Conservation (phyloP, 2,113 vertebrate species). For the Psittacara wagleri region DNA sequence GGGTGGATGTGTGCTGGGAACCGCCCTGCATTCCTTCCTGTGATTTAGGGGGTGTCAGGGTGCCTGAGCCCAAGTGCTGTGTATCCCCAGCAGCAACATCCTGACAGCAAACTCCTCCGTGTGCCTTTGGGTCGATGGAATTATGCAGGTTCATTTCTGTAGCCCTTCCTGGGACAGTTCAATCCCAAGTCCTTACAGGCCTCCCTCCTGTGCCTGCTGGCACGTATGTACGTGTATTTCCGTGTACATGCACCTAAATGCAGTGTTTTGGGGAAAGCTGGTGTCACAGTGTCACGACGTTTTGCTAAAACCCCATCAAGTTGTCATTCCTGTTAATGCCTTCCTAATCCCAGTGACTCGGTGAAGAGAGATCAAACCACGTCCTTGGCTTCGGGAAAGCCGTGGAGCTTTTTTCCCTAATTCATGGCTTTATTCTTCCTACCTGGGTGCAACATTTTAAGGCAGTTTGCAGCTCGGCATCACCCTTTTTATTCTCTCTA, state of each 20-base stretch:
- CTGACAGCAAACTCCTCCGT: neutral
- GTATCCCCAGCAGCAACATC: neutral
- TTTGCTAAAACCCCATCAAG: neutral
- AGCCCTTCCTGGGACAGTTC: neutral
- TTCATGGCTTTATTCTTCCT: neutral
- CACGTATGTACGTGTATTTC: accelerated
- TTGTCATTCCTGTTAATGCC: neutral
- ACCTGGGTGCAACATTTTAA: neutral
- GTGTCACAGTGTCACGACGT: neutral
- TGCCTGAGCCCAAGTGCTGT: accelerated
- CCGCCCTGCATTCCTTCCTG: neutral
- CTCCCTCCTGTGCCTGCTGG: neutral
- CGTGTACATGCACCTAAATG: neutral
- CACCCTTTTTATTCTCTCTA: neutral
- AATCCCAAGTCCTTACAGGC: accelerated
- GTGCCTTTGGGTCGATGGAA: neutral
- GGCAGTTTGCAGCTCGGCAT: neutral
- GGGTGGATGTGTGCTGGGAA: neutral
- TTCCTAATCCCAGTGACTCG: neutral
- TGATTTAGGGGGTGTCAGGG: accelerated
- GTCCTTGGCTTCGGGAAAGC: neutral
- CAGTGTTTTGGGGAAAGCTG: neutral
- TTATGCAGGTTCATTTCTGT: neutral
- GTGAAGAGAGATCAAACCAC: neutral
- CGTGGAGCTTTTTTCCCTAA: neutral